phyloP scores from a whole-genome alignment of 2,888 invertebrate species.

The Cerceris rybyensis region DNA sequence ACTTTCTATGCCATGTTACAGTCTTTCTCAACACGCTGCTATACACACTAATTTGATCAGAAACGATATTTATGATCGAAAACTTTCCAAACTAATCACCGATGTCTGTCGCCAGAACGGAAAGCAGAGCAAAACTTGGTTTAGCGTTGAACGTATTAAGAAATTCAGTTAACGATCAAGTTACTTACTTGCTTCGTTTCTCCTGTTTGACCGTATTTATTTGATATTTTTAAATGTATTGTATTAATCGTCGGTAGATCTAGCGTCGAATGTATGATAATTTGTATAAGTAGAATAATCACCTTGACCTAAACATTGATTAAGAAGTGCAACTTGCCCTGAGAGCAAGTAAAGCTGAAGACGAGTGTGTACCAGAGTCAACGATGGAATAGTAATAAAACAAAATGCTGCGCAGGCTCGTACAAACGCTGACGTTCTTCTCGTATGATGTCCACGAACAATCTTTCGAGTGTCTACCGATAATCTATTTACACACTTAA shows the following conservation, averaged over 20 bases:
- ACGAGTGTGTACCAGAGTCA: constrained; percentile 89
- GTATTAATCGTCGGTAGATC: constrained; percentile 9
- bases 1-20: no score
- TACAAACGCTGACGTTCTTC: constrained; percentile 92
- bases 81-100: no score
- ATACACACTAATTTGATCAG: no score
- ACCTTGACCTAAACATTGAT: constrained; percentile 96
- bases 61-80: no score
- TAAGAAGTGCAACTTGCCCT: constrained; percentile 94
- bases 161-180: no score
- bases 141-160: no score
- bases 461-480: constrained; percentile 87
- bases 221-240: background rate
- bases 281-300: constrained; percentile 42
- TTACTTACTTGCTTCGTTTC: no score
- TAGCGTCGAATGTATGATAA: background rate
- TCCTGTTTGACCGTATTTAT: no score
- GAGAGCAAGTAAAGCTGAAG: constrained; percentile 93
- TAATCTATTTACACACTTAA: constrained; percentile 91
- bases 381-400: constrained; percentile 98
- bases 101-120: no score
- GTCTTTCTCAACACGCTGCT: no score
- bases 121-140: no score
- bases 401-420: constrained; percentile 97
- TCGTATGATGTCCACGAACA: constrained; percentile 89